These are phyloP conservation scores for Terrapene triunguis DNA, from an alignment of 2,113 vertebrate genomes.

Conservation along the genomic window DNA sequence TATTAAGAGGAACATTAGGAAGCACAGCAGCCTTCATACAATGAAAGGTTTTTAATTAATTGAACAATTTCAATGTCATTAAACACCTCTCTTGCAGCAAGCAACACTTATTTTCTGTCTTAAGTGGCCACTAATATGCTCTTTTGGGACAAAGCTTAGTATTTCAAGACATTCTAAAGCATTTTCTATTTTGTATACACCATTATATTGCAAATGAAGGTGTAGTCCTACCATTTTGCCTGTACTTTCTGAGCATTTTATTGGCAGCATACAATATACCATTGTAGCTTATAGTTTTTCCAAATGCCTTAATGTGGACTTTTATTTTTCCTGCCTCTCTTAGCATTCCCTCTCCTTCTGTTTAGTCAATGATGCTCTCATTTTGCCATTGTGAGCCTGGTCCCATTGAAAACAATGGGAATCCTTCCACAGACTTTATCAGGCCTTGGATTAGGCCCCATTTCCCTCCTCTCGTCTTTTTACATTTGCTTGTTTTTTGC, in stretches of 20 bases:
- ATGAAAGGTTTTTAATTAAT: conserved; percentile 35
- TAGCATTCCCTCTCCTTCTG: not conserved
- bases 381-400: not conserved
- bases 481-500: not conserved
- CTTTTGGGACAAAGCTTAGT: not conserved
- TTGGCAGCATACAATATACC: not conserved
- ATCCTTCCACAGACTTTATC: not conserved
- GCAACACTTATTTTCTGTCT: not conserved
- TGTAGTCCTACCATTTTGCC: not conserved
- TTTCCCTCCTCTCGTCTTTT: not conserved
- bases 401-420: fast-evolving
- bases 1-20: not conserved
- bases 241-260: not conserved
- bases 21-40: not conserved
- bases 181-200: not conserved
- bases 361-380: not conserved
- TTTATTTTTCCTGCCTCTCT: not conserved
- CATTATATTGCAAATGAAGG: not conserved
- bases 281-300: not conserved
- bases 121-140: not conserved
- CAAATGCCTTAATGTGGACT: fast-evolving
- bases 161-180: not conserved
- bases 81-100: conserved; percentile 14
- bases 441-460: not conserved
- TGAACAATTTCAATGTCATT: conserved; percentile 29